Percentiles rank a stretch among this genome's conserved stretches.
Evolutionary conservation across 2,797 vertebrate genomes (phyloP).

Genomic region (Nannoperca obscura): DNA sequence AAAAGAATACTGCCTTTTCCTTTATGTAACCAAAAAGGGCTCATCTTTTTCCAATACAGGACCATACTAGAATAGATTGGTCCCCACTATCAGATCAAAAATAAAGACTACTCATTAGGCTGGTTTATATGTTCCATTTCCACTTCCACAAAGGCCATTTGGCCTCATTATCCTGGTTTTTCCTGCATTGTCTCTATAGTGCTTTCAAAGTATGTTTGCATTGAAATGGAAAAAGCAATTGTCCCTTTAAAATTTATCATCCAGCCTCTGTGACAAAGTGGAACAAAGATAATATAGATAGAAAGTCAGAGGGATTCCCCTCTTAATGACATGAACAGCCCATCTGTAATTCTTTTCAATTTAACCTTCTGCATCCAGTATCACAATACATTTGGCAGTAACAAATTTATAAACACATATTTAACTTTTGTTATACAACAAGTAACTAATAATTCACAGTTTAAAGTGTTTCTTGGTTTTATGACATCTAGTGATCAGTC

Average conservation of each 20-base stretch:
- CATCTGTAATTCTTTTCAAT: conserved; percentile 20
- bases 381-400: neutral
- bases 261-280: conserved; percentile 2
- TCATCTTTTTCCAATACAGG: conserved; percentile 3
- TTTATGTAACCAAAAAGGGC: conserved; percentile 9
- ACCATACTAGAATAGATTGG: conserved; percentile 13
- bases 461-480: neutral
- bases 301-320: conserved; percentile 6
- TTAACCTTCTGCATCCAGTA: neutral
- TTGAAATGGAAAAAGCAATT: conserved; percentile 30
- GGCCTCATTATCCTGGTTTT: conserved; percentile 40
- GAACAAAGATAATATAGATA: conserved; percentile 42
- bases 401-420: conserved; percentile 13
- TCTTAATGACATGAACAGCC: conserved; percentile 10
- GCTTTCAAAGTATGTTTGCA: conserved; percentile 24
- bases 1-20: neutral
- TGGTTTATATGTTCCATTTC: conserved; percentile 42
- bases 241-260: conserved; percentile 31
- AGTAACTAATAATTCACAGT: neutral
- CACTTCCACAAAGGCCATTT: conserved; percentile 53
- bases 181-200: conserved; percentile 4
- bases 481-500: neutral
- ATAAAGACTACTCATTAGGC: conserved; percentile 48
- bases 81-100: conserved; percentile 30
- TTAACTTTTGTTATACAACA: neutral